Base-by-base conservation (phyloP, 1,140 invertebrate genomes). In the Vanessa atalanta region DNA sequence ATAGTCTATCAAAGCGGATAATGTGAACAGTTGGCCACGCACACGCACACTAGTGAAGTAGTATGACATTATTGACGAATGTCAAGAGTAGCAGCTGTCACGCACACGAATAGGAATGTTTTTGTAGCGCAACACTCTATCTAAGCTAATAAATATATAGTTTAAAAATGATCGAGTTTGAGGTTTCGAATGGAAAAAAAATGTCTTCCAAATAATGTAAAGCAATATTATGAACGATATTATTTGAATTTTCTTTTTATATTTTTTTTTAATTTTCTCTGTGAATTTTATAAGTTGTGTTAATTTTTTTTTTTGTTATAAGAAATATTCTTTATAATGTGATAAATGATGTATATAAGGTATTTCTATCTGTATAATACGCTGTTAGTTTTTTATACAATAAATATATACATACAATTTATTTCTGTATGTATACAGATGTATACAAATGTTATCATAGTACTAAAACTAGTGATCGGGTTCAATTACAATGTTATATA, bases 381-480 rank as follows among this genome's bases (percentile, higher is more conserved):
- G 23, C 57, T 61, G 31, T 61, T 61, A 61, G 31, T 26, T 61
- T 61, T 60, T 61, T 31, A 31, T 61, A 61, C 57, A 37, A 61
- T 61, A 61, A 31, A 61, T 43, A 61, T 31, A 15, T 61, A 61
- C 37, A 15, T 61, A 61, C 37, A 43, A 8, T 43, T 43, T 43
- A 51, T 37, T 61, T 61, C 31, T 61, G 12, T 61, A 26, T 37
- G 57, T 61, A 31, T 31, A 16, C 43, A 31, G 37, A 43, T 43
- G 16, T 68, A 68, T 68, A 68, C 66, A 68, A 68, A 47, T 68
- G 66, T 68, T 68, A 68, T 68, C 55, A 51, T 68, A 55, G 37
- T 68, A 68, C 31, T 61, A 61, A 61, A 61, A 61, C 26, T 31
- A 61, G 51, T 68, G 8, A 68, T 57, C 57, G 51, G 66, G 66